Conservation (phyloP, 2,797 vertebrate genomes). For the Bradypodion pumilum region DNA sequence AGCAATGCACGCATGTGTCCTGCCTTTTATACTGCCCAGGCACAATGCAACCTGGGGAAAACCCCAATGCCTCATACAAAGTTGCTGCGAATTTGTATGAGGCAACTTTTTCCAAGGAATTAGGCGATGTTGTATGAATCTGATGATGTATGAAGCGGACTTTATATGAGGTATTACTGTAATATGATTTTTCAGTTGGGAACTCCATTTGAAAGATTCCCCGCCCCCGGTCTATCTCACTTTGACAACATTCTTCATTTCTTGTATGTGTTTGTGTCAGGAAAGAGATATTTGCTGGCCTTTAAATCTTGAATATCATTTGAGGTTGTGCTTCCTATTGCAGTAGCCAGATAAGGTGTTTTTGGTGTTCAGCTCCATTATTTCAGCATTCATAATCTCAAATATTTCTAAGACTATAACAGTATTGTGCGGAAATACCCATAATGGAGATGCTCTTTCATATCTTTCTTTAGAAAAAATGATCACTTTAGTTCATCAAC, state of each 20-base stretch:
- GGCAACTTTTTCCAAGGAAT: too few species aligned
- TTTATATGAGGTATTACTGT: too few species aligned
- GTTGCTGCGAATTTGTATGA: too few species aligned
- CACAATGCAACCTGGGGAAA: too few species aligned
- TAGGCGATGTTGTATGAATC: too few species aligned
- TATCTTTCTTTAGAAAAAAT: neutral
- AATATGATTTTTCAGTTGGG: too few species aligned
- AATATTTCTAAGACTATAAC: neutral
- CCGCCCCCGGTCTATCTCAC: neutral
- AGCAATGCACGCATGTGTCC: too few species aligned
- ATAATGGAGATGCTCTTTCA: neutral
- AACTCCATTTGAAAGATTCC: too few species aligned
- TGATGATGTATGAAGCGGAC: too few species aligned
- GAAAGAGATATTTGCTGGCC: neutral
- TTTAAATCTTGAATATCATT: neutral
- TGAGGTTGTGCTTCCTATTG: neutral
- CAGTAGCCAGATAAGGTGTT: neutral
- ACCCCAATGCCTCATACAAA: too few species aligned
- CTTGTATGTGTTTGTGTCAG: neutral
- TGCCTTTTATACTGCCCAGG: too few species aligned
- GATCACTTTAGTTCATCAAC: neutral
- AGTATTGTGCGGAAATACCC: neutral
- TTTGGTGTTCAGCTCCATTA: too few species aligned
- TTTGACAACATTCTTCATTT: neutral
- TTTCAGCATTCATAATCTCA: neutral